These are phyloP conservation scores for Silvanus unidentatus DNA, from an alignment of 2,888 invertebrate genomes.

Conservation along the genomic window DNA sequence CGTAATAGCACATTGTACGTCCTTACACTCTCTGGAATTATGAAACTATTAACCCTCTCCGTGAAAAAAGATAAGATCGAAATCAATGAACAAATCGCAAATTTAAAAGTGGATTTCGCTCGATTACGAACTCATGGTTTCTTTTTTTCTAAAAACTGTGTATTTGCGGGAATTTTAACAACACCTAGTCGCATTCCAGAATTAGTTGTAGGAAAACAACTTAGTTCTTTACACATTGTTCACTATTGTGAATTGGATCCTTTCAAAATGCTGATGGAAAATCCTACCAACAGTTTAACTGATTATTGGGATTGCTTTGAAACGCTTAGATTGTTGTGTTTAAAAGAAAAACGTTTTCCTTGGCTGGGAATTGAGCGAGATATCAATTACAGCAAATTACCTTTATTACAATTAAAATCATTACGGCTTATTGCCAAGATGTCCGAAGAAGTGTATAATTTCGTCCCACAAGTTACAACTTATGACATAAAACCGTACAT, in stretches of 20 bases:
- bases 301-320: constrained; percentile 42
- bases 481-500: constrained; percentile 36
- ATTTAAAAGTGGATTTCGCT: constrained; percentile 33
- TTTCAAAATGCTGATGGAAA: constrained; percentile 32
- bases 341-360: constrained; percentile 36
- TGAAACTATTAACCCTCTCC: constrained; percentile 33
- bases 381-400: constrained; percentile 33
- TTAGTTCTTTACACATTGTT: constrained; percentile 32
- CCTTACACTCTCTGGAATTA: constrained; percentile 31
- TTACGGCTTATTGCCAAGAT: constrained; percentile 33
- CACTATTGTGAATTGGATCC: constrained; percentile 30
- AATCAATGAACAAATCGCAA: constrained; percentile 28
- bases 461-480: constrained; percentile 27
- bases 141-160: constrained; percentile 33
- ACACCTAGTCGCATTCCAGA: constrained; percentile 31
- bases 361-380: constrained; percentile 31
- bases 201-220: constrained; percentile 24
- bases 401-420: constrained; percentile 33
- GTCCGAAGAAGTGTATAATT: constrained; percentile 34
- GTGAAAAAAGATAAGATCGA: constrained; percentile 28
- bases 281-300: constrained; percentile 28
- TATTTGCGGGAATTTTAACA: constrained; percentile 31
- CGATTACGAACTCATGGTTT: constrained; percentile 34
- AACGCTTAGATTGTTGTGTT: constrained; percentile 23
- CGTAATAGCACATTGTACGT: constrained; percentile 29